Conservation (phyloP, 2,797 vertebrate genomes). For the Pogoniulus pusillus region DNA sequence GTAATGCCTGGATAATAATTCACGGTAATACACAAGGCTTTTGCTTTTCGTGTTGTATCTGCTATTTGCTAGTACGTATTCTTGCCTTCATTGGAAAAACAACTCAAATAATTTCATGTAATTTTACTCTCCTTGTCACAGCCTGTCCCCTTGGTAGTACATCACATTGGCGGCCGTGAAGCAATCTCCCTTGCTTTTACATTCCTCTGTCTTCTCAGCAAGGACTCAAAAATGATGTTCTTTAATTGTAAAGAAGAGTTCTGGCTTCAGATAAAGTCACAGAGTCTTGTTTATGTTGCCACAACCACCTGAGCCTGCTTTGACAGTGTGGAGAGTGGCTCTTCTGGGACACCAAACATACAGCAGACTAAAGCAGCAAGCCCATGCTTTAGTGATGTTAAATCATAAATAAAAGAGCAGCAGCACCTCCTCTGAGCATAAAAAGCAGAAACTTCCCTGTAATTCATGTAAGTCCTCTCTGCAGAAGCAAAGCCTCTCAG, state of each 20-base stretch:
- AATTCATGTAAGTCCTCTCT: not conserved
- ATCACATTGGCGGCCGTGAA: not conserved
- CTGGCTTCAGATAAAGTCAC: not conserved
- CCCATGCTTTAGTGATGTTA: not conserved
- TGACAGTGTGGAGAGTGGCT: not conserved
- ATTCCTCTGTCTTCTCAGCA: not conserved
- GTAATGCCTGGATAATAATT: not conserved
- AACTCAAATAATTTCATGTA: not conserved
- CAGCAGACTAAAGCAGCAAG: not conserved
- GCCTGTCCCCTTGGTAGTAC: not conserved
- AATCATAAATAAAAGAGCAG: constrained; percentile 6
- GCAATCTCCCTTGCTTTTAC: not conserved
- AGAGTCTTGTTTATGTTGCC: not conserved
- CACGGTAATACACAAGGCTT: not conserved
- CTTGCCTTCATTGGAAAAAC: not conserved
- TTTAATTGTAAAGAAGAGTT: not conserved
- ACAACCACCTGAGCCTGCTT: not conserved
- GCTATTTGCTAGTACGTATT: not conserved
- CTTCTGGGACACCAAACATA: not conserved
- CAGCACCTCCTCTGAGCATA: not conserved
- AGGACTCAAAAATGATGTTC: not conserved
- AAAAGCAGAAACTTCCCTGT: not conserved
- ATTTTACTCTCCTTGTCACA: not conserved
- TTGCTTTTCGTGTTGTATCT: not conserved
- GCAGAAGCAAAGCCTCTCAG: not conserved